Conservation (phyloP, 2,113 vertebrate genomes). For the Callithrix jacchus region DNA sequence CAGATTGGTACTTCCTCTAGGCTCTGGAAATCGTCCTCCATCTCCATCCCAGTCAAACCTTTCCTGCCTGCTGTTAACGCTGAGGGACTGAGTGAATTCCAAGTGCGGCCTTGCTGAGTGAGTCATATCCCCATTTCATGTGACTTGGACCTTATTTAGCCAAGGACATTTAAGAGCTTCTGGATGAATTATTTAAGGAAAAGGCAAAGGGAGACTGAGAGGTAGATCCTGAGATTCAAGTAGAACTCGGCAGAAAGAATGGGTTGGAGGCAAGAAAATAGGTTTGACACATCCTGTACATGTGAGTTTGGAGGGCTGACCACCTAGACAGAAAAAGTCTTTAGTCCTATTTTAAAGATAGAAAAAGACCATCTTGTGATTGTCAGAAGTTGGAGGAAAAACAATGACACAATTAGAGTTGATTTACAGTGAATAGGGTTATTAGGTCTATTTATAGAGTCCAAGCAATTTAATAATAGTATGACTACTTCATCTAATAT, state of each 20-base stretch:
- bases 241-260: neutral
- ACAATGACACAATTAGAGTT: neutral
- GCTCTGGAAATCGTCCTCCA: constrained; percentile 1
- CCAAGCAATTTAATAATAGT: neutral
- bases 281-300: neutral
- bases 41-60: neutral
- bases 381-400: neutral
- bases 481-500: neutral
- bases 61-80: neutral
- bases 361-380: neutral
- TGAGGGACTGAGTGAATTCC: constrained; percentile 51
- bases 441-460: neutral
- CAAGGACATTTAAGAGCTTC: constrained; percentile 56
- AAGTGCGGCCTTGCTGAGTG: constrained; percentile 57
- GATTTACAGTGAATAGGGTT: neutral
- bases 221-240: neutral
- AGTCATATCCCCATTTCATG: constrained; percentile 41
- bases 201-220: neutral
- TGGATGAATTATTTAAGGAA: constrained; percentile 57
- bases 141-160: constrained; percentile 21
- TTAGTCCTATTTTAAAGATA: neutral
- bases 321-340: neutral
- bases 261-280: neutral
- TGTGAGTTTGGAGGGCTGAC: no score
- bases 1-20: neutral